Conservation (phyloP, 1,140 invertebrate species). For the Diorhabda carinulata region DNA sequence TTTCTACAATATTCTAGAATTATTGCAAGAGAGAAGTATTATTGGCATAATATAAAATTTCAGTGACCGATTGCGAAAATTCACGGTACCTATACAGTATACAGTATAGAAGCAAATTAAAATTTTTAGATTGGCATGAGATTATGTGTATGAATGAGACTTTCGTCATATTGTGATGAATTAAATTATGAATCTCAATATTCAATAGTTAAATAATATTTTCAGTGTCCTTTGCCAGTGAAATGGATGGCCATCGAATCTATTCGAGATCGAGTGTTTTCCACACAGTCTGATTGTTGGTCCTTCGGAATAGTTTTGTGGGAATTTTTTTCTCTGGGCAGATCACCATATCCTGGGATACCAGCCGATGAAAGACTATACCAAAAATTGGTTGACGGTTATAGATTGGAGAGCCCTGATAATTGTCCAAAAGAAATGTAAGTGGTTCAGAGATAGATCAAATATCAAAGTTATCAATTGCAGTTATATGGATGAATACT, state of each 20-base stretch:
- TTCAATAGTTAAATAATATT: too few relatives aligned
- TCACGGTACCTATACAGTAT: too few relatives aligned
- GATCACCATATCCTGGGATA: constrained; percentile 83
- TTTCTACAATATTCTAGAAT: too few relatives aligned
- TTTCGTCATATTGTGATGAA: too few relatives aligned
- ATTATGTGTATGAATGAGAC: too few relatives aligned
- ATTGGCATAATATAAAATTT: too few relatives aligned
- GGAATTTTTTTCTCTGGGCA: constrained; percentile 89
- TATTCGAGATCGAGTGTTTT: constrained; percentile 74
- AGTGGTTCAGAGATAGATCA: constrained; percentile 39
- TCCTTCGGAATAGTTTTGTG: constrained; percentile 89
- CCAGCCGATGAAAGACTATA: constrained; percentile 68
- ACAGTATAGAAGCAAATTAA: too few relatives aligned
- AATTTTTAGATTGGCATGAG: too few relatives aligned
- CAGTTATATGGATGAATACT: not conserved
- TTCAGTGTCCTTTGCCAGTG: constrained; percentile 57
- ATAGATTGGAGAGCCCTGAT: constrained; percentile 79
- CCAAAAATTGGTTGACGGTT: constrained; percentile 74
- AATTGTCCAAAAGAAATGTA: constrained; percentile 73
- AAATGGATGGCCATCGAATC: constrained; percentile 85
- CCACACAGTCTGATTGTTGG: constrained; percentile 89
- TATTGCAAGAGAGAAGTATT: too few relatives aligned
- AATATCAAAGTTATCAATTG: not conserved
- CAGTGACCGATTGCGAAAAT: too few relatives aligned
- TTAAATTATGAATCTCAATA: too few relatives aligned